These are phyloP conservation scores for Odontamblyopus lacepedii DNA, from an alignment of 2,797 vertebrate genomes.

Conservation along the genomic window DNA sequence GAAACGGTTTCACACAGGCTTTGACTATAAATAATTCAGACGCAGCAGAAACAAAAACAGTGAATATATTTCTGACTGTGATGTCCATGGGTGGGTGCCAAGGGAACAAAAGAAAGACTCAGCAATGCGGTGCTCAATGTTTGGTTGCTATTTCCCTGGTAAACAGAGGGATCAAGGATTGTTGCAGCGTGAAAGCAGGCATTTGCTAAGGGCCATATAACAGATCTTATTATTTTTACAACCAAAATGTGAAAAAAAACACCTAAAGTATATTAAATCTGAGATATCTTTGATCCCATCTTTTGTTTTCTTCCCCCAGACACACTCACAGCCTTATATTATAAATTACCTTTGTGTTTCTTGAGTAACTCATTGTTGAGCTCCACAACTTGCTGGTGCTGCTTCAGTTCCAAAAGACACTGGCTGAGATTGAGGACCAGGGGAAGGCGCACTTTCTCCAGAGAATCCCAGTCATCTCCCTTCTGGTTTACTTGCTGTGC, in stretches of 20 bases:
- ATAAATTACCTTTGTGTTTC: conserved; percentile 71
- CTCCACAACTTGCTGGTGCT: conserved; percentile 72
- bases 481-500: conserved; percentile 52
- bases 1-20: conserved; percentile 51
- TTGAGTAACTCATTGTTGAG: conserved; percentile 74
- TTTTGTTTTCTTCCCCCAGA: neutral
- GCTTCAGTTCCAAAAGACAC: conserved; percentile 75
- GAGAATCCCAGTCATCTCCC: conserved; percentile 77
- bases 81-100: conserved; percentile 45
- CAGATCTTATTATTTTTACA: conserved; percentile 30
- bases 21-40: conserved; percentile 71
- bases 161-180: conserved; percentile 53
- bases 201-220: conserved; percentile 39
- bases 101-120: conserved; percentile 46
- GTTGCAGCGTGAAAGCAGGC: conserved; percentile 29
- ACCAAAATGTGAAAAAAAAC: conserved; percentile 12
- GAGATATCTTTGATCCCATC: neutral
- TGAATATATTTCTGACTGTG: conserved; percentile 55
- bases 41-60: conserved; percentile 56
- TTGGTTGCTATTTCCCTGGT: conserved; percentile 48
- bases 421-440: conserved; percentile 80
- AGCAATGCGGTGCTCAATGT: conserved; percentile 39
- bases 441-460: conserved; percentile 79
- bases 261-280: conserved; percentile 20
- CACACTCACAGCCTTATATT: too few species aligned